Base-by-base conservation (phyloP, 2,797 vertebrate genomes). In the Arctocebus calabarensis region DNA sequence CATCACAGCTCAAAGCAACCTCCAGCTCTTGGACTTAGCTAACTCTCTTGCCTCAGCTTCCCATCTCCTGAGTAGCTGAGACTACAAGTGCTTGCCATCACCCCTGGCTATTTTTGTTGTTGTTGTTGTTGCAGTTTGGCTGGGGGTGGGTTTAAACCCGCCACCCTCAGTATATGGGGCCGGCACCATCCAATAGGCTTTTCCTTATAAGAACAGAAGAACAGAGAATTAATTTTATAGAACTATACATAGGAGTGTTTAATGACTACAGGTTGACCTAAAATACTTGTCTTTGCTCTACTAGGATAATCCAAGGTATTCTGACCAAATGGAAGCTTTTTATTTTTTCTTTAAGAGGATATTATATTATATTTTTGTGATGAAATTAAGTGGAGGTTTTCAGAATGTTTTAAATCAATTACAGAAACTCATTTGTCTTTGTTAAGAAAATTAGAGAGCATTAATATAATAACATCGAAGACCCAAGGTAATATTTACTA, bases 341-440 rank as follows among this genome's bases (percentile, higher is more conserved):
- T 5, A 55, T 22, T 3, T 52, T 81, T 90, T 10, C 13, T 43
- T 27, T 45, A 27, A 5, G 32, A 45, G 9, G 3, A 5, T 62
- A 10, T 55, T 40, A 62, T 14, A 55, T 55, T 88, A 62, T 14
- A 55, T 57, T 88, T 74, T 29, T 74, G 22, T 88, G 7, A 57
- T 61, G 78, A 88, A 84, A 20, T 22, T 66, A 71, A 91, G 45
- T 71, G 37, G 48, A 84, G 3, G 17, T 23, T 22, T 79, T 61
- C 16, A 61, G 25, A 87, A 62, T 86, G 7, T 52, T 78, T 93
- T 74, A 23, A 93, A 87, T 90, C 27, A 66, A 59, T 84, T 64
- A 57, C 48, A 73, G 37, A 84, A 90, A 78, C n/a, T 83, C 14
- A 66, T 27, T 40, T 48, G 57, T 37, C 40, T 92, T 88, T 75